These are phyloP conservation scores for Colinus virginianus DNA, from an alignment of 2,113 vertebrate genomes.

Conservation along the genomic window DNA sequence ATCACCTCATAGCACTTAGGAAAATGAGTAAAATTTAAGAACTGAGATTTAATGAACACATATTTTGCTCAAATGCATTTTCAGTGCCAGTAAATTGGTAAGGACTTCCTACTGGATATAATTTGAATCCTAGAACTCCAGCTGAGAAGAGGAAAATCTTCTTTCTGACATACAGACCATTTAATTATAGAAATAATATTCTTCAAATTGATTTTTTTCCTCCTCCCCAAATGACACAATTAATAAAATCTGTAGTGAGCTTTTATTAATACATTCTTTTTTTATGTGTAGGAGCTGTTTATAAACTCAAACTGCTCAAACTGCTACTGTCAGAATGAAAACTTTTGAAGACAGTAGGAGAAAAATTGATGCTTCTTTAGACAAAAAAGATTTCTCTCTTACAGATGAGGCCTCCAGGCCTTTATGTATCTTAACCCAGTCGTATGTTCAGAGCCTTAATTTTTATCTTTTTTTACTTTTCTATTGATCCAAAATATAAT, in stretches of 20 bases:
- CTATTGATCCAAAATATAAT: neutral
- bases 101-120: conserved; percentile 28
- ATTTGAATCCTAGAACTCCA: conserved; percentile 6
- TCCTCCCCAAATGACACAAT: neutral
- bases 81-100: conserved; percentile 24
- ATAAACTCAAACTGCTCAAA: neutral
- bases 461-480: neutral
- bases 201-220: neutral
- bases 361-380: neutral
- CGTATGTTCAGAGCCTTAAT: neutral
- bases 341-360: neutral
- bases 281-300: neutral
- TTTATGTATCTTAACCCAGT: neutral
- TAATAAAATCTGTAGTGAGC: neutral
- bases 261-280: neutral
- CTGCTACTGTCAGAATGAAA: neutral
- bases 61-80: conserved; percentile 24
- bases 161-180: neutral
- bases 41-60: neutral
- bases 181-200: neutral
- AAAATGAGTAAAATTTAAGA: conserved; percentile 30
- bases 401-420: neutral
- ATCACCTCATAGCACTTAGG: neutral
- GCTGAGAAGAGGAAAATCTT: neutral
- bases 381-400: neutral